A percentile compares a stretch with the other conserved stretches of the same genome.
phyloP scores from a whole-genome alignment of 2,797 vertebrate species.

The Pyrocephalus nanus region DNA sequence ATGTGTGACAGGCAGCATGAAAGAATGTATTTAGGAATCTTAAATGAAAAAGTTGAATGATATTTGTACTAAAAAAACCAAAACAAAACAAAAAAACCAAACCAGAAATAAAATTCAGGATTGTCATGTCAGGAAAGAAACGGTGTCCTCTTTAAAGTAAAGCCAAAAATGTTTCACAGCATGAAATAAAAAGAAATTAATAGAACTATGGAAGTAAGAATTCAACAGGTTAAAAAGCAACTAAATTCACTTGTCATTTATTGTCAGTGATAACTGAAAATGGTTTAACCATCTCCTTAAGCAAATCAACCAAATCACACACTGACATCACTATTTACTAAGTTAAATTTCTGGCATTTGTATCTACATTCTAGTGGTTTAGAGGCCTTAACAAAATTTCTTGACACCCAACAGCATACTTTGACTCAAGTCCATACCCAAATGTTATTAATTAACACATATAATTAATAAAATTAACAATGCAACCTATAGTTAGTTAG shows the following conservation, averaged over 20 bases:
- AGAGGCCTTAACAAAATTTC: neutral
- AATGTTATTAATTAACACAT: neutral
- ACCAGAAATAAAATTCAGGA: slow-evolving; percentile 22
- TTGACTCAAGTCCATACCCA: neutral
- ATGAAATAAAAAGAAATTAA: neutral
- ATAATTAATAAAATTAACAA: neutral
- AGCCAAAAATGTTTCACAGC: slow-evolving; percentile 1
- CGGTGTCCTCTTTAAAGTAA: slow-evolving; percentile 9
- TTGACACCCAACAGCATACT: neutral
- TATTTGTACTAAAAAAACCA: slow-evolving; percentile 32
- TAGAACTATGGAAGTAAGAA: neutral
- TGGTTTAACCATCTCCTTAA: slow-evolving; percentile 13
- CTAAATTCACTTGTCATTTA: slow-evolving; percentile 26
- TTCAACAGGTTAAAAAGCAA: slow-evolving; percentile 67
- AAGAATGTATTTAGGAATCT: slow-evolving; percentile 75
- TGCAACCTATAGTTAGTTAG: neutral
- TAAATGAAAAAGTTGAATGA: slow-evolving; percentile 68
- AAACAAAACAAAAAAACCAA: neutral
- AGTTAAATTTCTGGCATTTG: neutral
- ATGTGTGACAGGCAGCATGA: slow-evolving; percentile 76
- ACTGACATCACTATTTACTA: neutral
- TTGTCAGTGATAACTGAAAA: slow-evolving; percentile 21
- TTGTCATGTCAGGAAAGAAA: slow-evolving; percentile 39
- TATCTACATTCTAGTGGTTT: neutral
- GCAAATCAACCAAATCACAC: slow-evolving; percentile 7